phyloP scores from a whole-genome alignment of 2,113 vertebrate genomes.

The Lophochroa leadbeateri region DNA sequence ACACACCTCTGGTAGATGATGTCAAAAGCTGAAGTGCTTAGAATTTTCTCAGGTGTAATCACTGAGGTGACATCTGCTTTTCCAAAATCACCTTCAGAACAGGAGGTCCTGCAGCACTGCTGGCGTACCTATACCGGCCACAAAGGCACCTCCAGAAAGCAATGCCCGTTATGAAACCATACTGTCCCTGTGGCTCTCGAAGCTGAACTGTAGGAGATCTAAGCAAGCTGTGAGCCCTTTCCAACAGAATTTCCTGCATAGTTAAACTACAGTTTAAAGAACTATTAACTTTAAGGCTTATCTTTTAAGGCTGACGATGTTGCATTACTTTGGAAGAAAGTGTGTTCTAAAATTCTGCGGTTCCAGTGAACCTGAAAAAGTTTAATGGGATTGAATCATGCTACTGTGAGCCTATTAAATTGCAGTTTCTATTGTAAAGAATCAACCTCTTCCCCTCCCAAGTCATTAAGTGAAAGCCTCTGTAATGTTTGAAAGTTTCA shows the following conservation, averaged over 20 bases:
- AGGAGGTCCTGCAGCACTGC: neutral
- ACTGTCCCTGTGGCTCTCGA: neutral
- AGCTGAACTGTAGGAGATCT: neutral
- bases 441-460: neutral
- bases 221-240: neutral
- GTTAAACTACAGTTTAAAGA: neutral
- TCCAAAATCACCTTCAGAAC: accelerated
- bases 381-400: neutral
- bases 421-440: neutral
- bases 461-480: neutral
- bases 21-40: neutral
- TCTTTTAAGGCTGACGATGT: neutral
- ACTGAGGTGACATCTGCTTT: neutral
- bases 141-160: accelerated
- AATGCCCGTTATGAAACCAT: neutral
- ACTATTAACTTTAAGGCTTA: neutral
- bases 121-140: neutral
- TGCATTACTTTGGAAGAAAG: neutral
- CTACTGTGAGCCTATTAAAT: neutral
- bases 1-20: neutral
- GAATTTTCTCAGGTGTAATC: neutral
- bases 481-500: neutral
- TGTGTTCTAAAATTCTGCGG: neutral
- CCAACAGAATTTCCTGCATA: neutral
- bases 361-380: neutral